phyloP scores from a whole-genome alignment of 2,113 vertebrate genomes.

The Mustela lutreola region DNA sequence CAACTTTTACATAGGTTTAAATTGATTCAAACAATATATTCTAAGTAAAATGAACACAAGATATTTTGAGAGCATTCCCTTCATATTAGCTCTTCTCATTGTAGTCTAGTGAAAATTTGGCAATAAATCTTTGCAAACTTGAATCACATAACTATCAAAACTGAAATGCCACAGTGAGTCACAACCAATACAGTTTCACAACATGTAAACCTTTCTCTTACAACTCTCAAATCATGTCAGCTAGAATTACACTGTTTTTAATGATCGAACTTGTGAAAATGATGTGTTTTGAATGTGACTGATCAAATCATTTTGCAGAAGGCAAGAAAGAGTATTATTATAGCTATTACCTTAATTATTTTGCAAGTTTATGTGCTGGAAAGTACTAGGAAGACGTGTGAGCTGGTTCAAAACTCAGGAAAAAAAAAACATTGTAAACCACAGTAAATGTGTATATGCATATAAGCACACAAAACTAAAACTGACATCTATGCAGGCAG shows the following conservation, averaged over 20 bases:
- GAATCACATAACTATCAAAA: constrained; percentile 27
- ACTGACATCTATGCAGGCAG: not conserved
- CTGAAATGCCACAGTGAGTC: not conserved
- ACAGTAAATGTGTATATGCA: not conserved
- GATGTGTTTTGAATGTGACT: constrained; percentile 19
- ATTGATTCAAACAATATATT: constrained; percentile 31
- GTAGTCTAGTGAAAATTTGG: constrained; percentile 39
- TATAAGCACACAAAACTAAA: constrained; percentile 51
- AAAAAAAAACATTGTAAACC: constrained; percentile 3
- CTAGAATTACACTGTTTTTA: constrained; percentile 41
- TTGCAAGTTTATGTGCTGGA: constrained; percentile 51
- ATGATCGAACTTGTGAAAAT: constrained; percentile 1
- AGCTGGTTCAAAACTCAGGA: not conserved
- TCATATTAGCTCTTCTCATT: not conserved
- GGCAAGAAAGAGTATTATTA: not conserved
- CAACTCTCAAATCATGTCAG: constrained; percentile 25
- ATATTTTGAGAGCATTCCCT: constrained; percentile 41
- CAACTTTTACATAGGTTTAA: constrained; percentile 51
- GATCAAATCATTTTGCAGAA: constrained; percentile 38
- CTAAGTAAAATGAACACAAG: constrained; percentile 41
- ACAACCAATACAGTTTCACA: constrained; percentile 35
- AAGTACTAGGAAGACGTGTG: constrained; percentile 43
- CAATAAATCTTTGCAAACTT: constrained; percentile 36
- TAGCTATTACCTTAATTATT: not conserved
- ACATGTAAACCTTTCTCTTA: constrained; percentile 46